Evolutionary conservation across 2,113 vertebrate genomes (phyloP).

Genomic region (Anthoscopus minutus): DNA sequence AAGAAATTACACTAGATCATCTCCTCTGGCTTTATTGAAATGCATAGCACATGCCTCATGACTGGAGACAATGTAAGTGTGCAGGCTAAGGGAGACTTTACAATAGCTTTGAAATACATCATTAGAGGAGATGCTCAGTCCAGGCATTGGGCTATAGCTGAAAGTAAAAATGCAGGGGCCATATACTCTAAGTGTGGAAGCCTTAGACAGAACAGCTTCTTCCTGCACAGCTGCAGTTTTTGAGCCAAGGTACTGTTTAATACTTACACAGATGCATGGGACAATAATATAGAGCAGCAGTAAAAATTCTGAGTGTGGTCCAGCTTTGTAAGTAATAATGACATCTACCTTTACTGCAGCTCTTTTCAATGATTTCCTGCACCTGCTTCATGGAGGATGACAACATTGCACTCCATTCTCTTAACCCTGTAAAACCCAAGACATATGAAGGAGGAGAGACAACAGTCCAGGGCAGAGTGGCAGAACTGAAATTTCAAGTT

Average conservation of each 20-base stretch:
- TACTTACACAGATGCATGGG: background rate
- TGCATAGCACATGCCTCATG: accelerated
- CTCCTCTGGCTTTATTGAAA: background rate
- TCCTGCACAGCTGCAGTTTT: background rate
- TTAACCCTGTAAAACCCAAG: background rate
- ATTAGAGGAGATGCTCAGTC: background rate
- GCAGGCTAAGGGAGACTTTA: background rate
- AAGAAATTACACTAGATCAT: background rate
- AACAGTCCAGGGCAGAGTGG: background rate
- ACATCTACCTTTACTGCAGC: background rate
- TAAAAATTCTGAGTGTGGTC: background rate
- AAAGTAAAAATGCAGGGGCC: background rate
- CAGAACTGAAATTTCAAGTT: background rate
- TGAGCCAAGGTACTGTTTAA: background rate
- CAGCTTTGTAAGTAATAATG: background rate
- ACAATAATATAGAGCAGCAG: background rate
- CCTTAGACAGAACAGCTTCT: background rate
- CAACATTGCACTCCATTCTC: background rate
- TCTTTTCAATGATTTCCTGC: background rate
- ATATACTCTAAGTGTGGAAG: too few species aligned
- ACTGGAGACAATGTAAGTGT: background rate
- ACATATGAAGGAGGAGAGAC: background rate
- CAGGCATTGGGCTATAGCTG: background rate
- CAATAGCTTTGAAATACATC: background rate
- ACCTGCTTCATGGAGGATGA: background rate